Evolutionary conservation across 2,113 vertebrate species (phyloP), one percentile per base, ranked within the genome.

Genomic region (Pygathrix nemaeus): DNA sequence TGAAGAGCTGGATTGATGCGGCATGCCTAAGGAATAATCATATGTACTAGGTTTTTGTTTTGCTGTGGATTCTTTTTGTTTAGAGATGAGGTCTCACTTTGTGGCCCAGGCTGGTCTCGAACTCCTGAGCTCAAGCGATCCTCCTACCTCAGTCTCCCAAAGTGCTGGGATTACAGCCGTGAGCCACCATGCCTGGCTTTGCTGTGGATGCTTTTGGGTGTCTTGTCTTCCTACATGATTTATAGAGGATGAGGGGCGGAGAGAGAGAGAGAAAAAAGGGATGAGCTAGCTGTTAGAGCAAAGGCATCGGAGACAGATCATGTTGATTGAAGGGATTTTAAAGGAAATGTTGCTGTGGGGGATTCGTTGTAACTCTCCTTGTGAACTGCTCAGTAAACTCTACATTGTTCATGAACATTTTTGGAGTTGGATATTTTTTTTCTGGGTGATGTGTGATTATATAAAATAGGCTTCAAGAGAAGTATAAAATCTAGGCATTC

Each of bases 341-440:
- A 73, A 95, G 79, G n/a, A 21, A 61, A 50, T 43, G 80, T 93
- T 96, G 72, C 81, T 48, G 10, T 38, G 59, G 82, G 57, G 12
- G 12, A 89, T 61, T 86, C 20, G 40, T 12, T 73, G 78, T 93
- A 86, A 73, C 38, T 66, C 14, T 94, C 59, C 66, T 94, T 21
- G 4, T 78, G 66, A 88, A 93, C 38, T 48, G 32, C 11, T 64
- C 86, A 94, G 78, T 89, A 82, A 96, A 96, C 40, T 48, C 81
- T 35, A 21, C 30, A 25, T 66, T 93, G 66, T 73, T 70, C 17
- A 43, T n/a, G 30, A 92, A 93, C 11, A 20, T 68, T 59, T 72
- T 85, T 64, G 89, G 66, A 79, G 59, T 73, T 94, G 88, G 35
- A 82, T 73, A 75, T 78, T 68, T 70, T 78, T 85, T 61, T 4